Percentiles rank a stretch among this genome's conserved stretches.
phyloP scores from a whole-genome alignment of 2,797 vertebrate genomes.

The Anableps anableps region DNA sequence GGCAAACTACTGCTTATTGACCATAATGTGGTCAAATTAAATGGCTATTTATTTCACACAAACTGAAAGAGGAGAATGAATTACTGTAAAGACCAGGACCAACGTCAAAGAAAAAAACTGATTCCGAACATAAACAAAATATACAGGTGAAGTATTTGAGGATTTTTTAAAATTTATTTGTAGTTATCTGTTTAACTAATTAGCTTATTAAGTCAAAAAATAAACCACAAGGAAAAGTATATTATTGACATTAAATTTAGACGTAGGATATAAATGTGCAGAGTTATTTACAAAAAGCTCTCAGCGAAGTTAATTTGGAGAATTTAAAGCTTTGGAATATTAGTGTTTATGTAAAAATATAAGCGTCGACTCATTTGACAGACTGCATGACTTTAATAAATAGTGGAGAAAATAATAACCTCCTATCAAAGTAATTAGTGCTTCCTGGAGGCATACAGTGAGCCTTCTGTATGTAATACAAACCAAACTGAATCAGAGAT shows the following conservation, averaged over 20 bases:
- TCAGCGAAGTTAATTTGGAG: neutral
- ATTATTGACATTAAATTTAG: neutral
- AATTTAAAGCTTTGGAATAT: neutral
- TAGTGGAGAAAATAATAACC: constrained; percentile 44
- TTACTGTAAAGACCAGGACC: constrained; percentile 25
- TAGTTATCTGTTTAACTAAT: neutral
- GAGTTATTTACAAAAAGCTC: neutral
- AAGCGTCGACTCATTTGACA: constrained; percentile 29
- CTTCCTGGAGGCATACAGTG: constrained; percentile 37
- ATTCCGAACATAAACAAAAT: neutral
- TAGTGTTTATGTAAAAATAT: constrained; percentile 3
- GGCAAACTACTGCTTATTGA: constrained; percentile 57
- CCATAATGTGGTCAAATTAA: constrained; percentile 38
- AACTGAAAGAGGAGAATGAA: constrained; percentile 41
- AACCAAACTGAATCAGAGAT: constrained; percentile 52
- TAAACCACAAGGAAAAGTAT: neutral
- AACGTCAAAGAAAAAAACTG: constrained; percentile 1
- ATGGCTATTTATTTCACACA: constrained; percentile 38
- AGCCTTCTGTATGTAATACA: constrained; percentile 36
- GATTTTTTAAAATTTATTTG: neutral
- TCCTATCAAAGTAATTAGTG: constrained; percentile 58
- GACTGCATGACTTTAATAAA: constrained; percentile 28
- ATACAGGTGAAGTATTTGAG: neutral
- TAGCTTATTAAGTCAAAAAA: too few relatives aligned
- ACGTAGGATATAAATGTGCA: neutral